Percentiles rank a stretch among this genome's conserved stretches.
Conservation (phyloP, 37 sponge, comb jelly and placozoan species). For the Aplysina aerophoba region DNA sequence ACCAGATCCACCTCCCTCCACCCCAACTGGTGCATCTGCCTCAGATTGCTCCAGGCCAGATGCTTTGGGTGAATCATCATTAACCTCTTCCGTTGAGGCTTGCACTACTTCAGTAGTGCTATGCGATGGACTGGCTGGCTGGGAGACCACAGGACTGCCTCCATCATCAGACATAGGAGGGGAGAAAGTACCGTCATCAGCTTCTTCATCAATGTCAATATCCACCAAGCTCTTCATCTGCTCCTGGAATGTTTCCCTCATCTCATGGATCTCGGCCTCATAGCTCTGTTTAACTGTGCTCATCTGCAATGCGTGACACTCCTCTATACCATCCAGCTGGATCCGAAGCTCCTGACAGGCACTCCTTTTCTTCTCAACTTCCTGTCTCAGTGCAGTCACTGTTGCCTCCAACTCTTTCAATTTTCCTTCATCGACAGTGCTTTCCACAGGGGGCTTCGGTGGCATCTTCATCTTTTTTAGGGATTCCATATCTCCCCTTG, state of each 20-base stretch:
- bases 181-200: background rate
- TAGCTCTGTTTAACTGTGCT: slow-evolving; percentile 32
- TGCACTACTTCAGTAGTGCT: background rate
- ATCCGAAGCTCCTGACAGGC: background rate
- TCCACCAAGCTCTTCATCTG: slow-evolving; percentile 65
- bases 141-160: background rate
- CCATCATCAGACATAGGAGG: background rate
- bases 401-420: slow-evolving; percentile 11
- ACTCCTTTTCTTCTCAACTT: background rate
- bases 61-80: background rate
- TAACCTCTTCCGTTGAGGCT: background rate
- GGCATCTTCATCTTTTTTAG: slow-evolving; percentile 12
- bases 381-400: slow-evolving; percentile 1
- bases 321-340: slow-evolving; percentile 22
- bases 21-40: background rate
- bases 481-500: slow-evolving; percentile 16
- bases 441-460: background rate
- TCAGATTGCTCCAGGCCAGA: background rate
- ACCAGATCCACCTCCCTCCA: background rate
- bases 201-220: slow-evolving; percentile 14
- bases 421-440: background rate
- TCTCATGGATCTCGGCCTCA: slow-evolving; percentile 54
- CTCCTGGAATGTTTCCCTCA: slow-evolving; percentile 55
- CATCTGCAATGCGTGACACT: slow-evolving; percentile 18
- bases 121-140: background rate